phyloP scores from a whole-genome alignment of 92 coral and sea anemone species.

The Epizoanthus fatuus region DNA sequence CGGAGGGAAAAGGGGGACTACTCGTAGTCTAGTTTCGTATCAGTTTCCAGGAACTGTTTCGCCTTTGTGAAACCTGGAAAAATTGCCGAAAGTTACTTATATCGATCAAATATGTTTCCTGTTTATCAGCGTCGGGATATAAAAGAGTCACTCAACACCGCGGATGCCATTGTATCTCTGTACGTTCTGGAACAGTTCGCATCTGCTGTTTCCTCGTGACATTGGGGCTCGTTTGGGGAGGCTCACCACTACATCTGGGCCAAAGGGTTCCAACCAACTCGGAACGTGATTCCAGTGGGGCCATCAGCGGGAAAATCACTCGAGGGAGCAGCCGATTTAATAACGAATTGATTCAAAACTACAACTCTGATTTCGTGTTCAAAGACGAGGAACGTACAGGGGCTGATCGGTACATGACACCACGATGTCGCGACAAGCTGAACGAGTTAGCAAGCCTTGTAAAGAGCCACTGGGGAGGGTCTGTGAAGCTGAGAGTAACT shows the following conservation, averaged over 20 bases:
- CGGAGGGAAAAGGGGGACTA: no score
- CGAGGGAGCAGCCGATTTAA: constrained; percentile 77
- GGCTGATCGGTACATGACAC: constrained; percentile 86
- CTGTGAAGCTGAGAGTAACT: constrained; percentile 82
- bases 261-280: neutral
- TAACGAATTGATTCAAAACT: constrained; percentile 56
- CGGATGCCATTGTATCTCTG: neutral
- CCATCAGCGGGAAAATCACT: constrained; percentile 74
- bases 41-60: neutral
- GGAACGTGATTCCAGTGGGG: constrained; percentile 69
- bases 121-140: neutral
- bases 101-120: neutral
- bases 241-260: neutral
- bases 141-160: neutral
- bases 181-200: neutral
- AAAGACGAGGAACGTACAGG: constrained; percentile 84
- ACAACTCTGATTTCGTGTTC: constrained; percentile 83
- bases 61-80: constrained; percentile 1
- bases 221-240: neutral
- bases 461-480: constrained; percentile 75
- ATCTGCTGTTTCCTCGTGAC: neutral
- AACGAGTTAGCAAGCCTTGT: constrained; percentile 74
- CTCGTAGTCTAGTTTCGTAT: neutral
- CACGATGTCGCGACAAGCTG: constrained; percentile 87
- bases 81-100: neutral